Conservation (phyloP, 2,797 vertebrate species). For the Platalea minor region DNA sequence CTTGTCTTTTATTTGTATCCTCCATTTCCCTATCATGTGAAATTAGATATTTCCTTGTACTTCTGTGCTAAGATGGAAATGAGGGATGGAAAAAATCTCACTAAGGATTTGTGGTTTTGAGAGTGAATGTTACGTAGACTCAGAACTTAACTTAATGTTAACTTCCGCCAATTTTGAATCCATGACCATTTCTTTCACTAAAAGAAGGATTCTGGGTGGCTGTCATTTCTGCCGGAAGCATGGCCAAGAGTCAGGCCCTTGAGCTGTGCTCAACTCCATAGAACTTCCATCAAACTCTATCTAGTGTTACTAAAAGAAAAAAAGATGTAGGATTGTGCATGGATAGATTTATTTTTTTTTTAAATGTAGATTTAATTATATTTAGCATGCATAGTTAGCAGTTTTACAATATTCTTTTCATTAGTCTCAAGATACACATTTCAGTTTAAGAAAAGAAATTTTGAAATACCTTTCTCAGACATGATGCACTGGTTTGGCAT, state of each 20-base stretch:
- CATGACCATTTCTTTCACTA: neutral
- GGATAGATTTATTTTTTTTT: neutral
- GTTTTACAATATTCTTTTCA: neutral
- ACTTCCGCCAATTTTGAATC: neutral
- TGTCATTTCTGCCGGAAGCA: neutral
- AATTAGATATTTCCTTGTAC: neutral
- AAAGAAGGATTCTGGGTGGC: neutral
- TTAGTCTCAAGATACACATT: neutral
- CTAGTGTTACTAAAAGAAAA: neutral
- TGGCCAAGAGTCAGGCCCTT: neutral
- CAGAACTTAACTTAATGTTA: neutral
- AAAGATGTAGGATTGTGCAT: neutral
- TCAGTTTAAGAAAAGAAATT: neutral
- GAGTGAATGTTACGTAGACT: neutral
- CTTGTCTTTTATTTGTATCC: neutral
- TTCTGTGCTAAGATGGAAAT: neutral
- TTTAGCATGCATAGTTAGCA: neutral
- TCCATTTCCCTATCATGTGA: neutral
- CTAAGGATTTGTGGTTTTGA: neutral
- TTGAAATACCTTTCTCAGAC: neutral
- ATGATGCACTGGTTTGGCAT: neutral
- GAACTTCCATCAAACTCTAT: neutral
- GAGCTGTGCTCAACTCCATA: neutral
- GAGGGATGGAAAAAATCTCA: neutral
- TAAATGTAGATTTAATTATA: neutral